A percentile compares a stretch with the other conserved stretches of the same genome.
These are phyloP conservation scores for Leptopterna dolabrata DNA, from an alignment of 2,888 invertebrate genomes.

Conservation along the genomic window DNA sequence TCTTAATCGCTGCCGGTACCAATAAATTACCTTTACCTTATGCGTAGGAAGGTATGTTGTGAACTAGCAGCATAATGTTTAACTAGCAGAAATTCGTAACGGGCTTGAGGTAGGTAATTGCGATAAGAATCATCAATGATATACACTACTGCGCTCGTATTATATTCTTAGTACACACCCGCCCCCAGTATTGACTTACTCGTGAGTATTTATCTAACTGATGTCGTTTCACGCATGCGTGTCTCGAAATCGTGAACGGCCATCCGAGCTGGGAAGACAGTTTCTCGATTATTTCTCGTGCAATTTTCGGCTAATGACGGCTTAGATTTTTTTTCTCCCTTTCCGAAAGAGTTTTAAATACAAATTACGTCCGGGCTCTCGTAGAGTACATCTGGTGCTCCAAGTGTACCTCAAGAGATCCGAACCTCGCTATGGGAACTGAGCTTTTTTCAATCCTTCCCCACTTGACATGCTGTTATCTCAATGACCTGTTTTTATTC, in stretches of 20 bases:
- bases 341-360: background rate
- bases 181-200: too few relatives aligned
- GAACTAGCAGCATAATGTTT: too few relatives aligned
- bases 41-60: too few relatives aligned
- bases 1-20: too few relatives aligned
- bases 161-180: too few relatives aligned
- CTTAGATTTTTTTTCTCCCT: background rate
- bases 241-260: background rate
- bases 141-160: too few relatives aligned
- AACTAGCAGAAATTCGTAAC: too few relatives aligned
- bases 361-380: conserved; percentile 29
- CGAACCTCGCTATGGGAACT: conserved; percentile 27
- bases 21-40: too few relatives aligned
- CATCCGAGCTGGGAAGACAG: background rate
- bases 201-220: background rate
- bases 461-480: conserved; percentile 50
- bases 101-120: too few relatives aligned
- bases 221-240: background rate
- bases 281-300: background rate
- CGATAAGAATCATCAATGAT: too few relatives aligned
- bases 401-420: background rate
- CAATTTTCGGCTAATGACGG: background rate
- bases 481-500: conserved; percentile 46
- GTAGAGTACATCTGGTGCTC: conserved; percentile 24
- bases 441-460: conserved; percentile 14